phyloP scores from a whole-genome alignment of 92 coral and sea anemone species.

The Phenganax marumi region DNA sequence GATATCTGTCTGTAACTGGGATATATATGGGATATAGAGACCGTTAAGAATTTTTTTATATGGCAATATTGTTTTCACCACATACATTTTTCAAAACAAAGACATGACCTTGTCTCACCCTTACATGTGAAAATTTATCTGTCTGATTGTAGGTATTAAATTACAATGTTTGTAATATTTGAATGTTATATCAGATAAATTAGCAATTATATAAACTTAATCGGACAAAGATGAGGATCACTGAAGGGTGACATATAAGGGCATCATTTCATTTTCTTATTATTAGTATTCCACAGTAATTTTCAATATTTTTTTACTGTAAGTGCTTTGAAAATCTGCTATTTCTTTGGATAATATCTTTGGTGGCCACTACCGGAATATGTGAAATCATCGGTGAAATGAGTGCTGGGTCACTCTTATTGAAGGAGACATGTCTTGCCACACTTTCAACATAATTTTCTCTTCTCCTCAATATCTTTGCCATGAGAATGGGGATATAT shows the following conservation, averaged over 20 bases:
- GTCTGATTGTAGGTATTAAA: too few species aligned
- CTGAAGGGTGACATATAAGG: background rate
- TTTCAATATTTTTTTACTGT: background rate
- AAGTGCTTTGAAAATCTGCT: background rate
- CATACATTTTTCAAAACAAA: background rate
- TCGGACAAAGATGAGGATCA: background rate
- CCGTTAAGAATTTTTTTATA: background rate
- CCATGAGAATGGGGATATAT: constrained; percentile 43
- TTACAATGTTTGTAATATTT: too few species aligned
- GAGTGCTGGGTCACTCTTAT: background rate
- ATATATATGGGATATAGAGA: background rate
- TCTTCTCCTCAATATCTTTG: constrained; percentile 41
- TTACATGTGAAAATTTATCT: too few species aligned
- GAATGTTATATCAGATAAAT: too few species aligned
- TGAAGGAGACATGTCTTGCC: background rate
- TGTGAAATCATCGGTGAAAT: background rate
- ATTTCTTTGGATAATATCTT: background rate
- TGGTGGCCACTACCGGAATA: background rate
- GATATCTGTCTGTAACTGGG: background rate
- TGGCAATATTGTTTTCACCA: background rate
- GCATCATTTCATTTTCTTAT: background rate
- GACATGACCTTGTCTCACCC: too few species aligned
- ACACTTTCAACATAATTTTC: constrained; percentile 37
- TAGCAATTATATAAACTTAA: too few species aligned
- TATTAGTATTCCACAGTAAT: background rate